Evolutionary conservation across 2,113 vertebrate genomes (phyloP).

Genomic region (Hiodon alosoides): DNA sequence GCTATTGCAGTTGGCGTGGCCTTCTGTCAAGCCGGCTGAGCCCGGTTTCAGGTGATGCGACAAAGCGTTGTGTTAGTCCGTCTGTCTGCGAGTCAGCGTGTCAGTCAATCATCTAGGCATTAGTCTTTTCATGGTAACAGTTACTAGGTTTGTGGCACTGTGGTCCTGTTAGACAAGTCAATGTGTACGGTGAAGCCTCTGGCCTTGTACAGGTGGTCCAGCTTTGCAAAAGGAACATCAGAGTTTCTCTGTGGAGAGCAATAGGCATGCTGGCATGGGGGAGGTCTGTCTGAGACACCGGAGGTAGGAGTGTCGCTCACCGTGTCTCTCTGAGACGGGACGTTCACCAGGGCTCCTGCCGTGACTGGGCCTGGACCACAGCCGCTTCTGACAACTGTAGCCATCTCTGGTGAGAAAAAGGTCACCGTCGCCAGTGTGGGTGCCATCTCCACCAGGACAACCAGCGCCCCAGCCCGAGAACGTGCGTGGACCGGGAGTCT

Average conservation of each 20-base stretch:
- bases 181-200: not conserved
- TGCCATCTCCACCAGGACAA: slow-evolving; percentile 3
- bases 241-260: not conserved
- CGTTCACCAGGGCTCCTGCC: slow-evolving; percentile 38
- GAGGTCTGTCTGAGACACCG: not conserved
- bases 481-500: too few relatives aligned
- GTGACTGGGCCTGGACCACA: slow-evolving; percentile 54
- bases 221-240: not conserved
- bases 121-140: slow-evolving; percentile 6
- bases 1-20: slow-evolving; percentile 15
- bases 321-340: slow-evolving; percentile 49
- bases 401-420: slow-evolving; percentile 41
- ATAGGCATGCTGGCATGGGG: slow-evolving; percentile 12
- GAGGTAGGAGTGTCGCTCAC: slow-evolving; percentile 37
- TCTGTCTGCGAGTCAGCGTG: slow-evolving; percentile 6
- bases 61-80: not conserved
- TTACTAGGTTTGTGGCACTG: slow-evolving; percentile 7
- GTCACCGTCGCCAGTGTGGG: slow-evolving; percentile 45
- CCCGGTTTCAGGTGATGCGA: not conserved
- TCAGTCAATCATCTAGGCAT: slow-evolving; percentile 4
- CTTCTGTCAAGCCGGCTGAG: not conserved
- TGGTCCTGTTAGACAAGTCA: not conserved
- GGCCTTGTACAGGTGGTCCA: not conserved
- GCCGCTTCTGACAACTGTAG: slow-evolving; percentile 38
- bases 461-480: not conserved